Evolutionary conservation across 2,888 invertebrate species (phyloP), one percentile per base, ranked within the genome.

Genomic region (Operophtera brumata): DNA sequence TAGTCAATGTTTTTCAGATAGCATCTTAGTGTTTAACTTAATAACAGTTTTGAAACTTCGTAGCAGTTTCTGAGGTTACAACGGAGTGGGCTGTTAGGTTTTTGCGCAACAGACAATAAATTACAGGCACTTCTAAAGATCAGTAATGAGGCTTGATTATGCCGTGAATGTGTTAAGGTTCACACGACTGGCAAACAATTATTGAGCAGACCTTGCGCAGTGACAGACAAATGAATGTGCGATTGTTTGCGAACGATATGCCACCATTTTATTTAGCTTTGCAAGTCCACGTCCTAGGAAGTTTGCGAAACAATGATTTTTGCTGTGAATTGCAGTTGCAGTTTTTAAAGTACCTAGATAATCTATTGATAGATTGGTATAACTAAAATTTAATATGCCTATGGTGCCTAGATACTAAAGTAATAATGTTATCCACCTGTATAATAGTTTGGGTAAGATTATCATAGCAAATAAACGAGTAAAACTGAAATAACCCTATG

Each of bases 181-280:
- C 85, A 73, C 86, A 87, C 84, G 84, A 69, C 54, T 50, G 60
- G 48, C 53, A 69, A 35, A 76, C 78, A 81, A 82, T 82, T 72
- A 77, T 75, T 73, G 69, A 65, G 62, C 64, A 75, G 85, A 82
- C 88, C 88, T 88, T 87, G 87, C 64, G 66, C 64, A 64, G 69
- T 79, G 85, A 85, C 84, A 82, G 78, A 78, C 78, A 75, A 77
- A 87, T 82, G 77, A 82, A 86, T 82, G 79, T 74, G 71, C 77
- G 78, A 86, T 85, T 86, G 84, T 87, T 74, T 58, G 54, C 56
- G 43, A 54, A 54, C 56, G 35, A 47, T 52, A 51, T 47, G 43
- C 45, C 55, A 43, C 47, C 47, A 45, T 54, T 56, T 59, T 36
- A 47, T 47, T 47, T 58, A 55, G 25, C 49, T 58, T 45, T 39